Percentiles rank a stretch among this genome's conserved stretches.
Evolutionary conservation across 2,888 invertebrate genomes (phyloP).

Genomic region (Asteroscopus sphinx): DNA sequence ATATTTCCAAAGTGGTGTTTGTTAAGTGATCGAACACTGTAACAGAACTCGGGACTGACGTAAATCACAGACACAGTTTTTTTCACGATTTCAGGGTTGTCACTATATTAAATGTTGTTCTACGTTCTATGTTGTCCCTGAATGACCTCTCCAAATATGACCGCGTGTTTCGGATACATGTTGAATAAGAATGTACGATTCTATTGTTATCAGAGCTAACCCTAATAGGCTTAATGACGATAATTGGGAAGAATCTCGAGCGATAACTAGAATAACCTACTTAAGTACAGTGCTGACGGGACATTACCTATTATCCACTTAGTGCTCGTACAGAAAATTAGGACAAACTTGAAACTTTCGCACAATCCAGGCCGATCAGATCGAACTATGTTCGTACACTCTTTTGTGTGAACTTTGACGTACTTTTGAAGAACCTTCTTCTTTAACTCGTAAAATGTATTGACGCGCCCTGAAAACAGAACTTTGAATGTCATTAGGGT

Average conservation of each 20-base stretch:
- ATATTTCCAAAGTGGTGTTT: too few species aligned
- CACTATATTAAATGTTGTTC: too few species aligned
- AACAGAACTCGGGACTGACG: too few species aligned
- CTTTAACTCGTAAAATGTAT: slow-evolving; percentile 28
- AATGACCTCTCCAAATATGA: too few species aligned
- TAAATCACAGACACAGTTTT: too few species aligned
- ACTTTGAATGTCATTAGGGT: slow-evolving; percentile 39
- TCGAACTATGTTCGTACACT: slow-evolving; percentile 29
- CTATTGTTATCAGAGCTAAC: too few species aligned
- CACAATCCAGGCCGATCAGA: slow-evolving; percentile 27
- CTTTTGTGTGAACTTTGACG: slow-evolving; percentile 34
- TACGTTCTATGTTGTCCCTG: too few species aligned
- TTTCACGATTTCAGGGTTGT: too few species aligned
- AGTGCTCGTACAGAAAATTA: slow-evolving; percentile 31
- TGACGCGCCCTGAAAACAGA: slow-evolving; percentile 26
- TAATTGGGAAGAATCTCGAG: slow-evolving; percentile 2
- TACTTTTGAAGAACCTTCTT: slow-evolving; percentile 16
- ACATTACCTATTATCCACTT: slow-evolving; percentile 14
- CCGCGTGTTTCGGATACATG: too few species aligned
- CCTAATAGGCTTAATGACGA: neutral
- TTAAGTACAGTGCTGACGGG: neutral
- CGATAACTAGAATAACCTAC: neutral
- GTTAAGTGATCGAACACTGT: too few species aligned
- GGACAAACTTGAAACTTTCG: slow-evolving; percentile 27
- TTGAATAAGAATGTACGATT: too few species aligned